Evolutionary conservation across 1,140 invertebrate species (phyloP).

Genomic region (Drosophila hydei): DNA sequence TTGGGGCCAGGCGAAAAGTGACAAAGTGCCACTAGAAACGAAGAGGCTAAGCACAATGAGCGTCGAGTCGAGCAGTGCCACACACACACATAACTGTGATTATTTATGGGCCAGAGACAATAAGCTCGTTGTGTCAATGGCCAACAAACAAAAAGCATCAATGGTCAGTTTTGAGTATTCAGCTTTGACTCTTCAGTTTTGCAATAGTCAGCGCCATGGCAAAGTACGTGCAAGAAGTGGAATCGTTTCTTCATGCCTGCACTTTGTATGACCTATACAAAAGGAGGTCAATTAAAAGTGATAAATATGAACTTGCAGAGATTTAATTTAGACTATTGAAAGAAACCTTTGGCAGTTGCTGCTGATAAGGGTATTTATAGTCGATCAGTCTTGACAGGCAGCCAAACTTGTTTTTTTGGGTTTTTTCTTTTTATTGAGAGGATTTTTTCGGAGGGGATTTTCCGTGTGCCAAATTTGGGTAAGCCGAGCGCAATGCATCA

Average conservation of each 20-base stretch:
- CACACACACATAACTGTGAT: slow-evolving; percentile 47
- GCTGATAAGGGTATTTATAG: not conserved
- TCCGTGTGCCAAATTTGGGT: slow-evolving; percentile 43
- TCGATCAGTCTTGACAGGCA: not conserved
- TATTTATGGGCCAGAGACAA: slow-evolving; percentile 73
- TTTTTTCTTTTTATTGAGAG: slow-evolving; percentile 18
- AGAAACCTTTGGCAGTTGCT: no score
- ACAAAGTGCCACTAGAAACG: slow-evolving; percentile 70
- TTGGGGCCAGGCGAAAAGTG: slow-evolving; percentile 25
- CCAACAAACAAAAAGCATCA: slow-evolving; percentile 59
- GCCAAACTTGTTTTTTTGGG: not conserved
- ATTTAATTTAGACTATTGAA: not conserved
- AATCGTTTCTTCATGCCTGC: slow-evolving; percentile 31
- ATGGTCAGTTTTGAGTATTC: slow-evolving; percentile 29
- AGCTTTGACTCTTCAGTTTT: no score
- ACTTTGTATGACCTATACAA: no score
- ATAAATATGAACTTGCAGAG: not conserved
- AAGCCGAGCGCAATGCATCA: slow-evolving; percentile 37
- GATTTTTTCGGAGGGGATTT: slow-evolving; percentile 28
- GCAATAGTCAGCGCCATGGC: slow-evolving; percentile 40
- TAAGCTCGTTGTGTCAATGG: slow-evolving; percentile 71
- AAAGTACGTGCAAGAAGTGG: slow-evolving; percentile 42
- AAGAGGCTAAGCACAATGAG: slow-evolving; percentile 29
- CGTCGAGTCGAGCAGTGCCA: slow-evolving; percentile 10
- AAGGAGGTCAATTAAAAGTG: not conserved